These are phyloP conservation scores for Macrocentrus cingulum DNA, from an alignment of 1,140 invertebrate genomes.

Conservation along the genomic window DNA sequence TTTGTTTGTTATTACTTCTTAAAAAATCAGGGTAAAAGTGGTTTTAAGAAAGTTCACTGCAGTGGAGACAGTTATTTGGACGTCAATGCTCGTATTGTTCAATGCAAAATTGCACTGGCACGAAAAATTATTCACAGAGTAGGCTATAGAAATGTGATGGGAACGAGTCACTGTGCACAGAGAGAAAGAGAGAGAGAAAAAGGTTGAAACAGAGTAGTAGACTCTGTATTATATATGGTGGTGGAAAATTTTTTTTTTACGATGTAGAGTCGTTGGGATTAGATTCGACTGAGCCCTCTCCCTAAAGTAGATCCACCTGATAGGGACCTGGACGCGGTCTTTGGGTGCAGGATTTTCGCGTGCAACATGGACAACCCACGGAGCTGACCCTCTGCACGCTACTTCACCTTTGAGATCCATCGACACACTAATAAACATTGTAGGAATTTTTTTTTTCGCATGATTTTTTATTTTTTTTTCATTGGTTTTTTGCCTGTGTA, in stretches of 20 bases:
- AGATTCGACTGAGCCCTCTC: constrained; percentile 33
- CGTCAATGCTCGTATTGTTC: too few species aligned
- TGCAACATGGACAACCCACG: constrained; percentile 14
- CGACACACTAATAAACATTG: neutral
- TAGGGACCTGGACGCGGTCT: constrained; percentile 11
- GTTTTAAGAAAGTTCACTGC: constrained; percentile 5
- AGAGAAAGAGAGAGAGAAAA: neutral
- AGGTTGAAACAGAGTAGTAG: neutral
- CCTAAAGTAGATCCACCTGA: constrained; percentile 47
- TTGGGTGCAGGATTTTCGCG: constrained; percentile 11
- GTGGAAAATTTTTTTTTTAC: too few species aligned
- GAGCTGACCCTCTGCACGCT: constrained; percentile 15
- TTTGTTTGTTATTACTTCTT: too few species aligned
- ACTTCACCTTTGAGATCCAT: constrained; percentile 4
- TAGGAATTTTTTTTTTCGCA: neutral
- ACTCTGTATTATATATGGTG: too few species aligned
- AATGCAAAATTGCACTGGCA: too few species aligned
- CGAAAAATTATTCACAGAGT: too few species aligned
- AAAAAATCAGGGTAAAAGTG: neutral
- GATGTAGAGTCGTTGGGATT: too few species aligned
- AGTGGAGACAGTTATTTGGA: neutral
- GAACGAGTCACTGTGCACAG: too few species aligned
- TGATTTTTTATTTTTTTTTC: neutral
- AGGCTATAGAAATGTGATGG: neutral
- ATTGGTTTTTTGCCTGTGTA: too few species aligned